These are phyloP conservation scores for Andrena camellia DNA, from an alignment of 2,888 invertebrate species.

Conservation along the genomic window DNA sequence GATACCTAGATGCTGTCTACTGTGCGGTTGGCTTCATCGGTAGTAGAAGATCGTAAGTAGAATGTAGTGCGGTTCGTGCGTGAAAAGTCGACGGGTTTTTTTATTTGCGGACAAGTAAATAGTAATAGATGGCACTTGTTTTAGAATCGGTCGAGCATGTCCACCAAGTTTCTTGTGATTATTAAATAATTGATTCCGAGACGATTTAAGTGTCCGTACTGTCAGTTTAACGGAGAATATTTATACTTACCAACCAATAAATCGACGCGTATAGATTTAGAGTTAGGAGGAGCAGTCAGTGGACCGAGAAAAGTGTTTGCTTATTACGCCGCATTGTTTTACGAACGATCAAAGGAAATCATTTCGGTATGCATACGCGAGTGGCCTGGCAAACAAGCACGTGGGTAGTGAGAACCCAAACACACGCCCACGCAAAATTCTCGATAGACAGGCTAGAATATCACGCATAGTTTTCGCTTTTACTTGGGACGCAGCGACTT, in stretches of 20 bases:
- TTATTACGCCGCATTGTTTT: too few relatives aligned
- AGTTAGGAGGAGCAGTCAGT: too few relatives aligned
- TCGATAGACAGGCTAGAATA: constrained; percentile 73
- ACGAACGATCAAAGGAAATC: neutral
- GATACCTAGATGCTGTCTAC: constrained; percentile 13
- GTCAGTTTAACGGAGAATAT: too few relatives aligned
- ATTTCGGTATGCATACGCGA: neutral
- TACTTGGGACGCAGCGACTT: constrained; percentile 37
- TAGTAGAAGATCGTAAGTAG: constrained; percentile 39
- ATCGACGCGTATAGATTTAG: too few relatives aligned
- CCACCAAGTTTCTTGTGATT: neutral
- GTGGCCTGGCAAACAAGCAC: constrained; percentile 65
- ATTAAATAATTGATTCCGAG: neutral
- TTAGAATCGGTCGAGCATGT: neutral
- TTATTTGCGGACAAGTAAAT: constrained; percentile 36
- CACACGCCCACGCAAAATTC: constrained; percentile 79
- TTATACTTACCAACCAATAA: too few relatives aligned
- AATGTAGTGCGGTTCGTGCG: neutral
- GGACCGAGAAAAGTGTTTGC: neutral
- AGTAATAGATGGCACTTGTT: constrained; percentile 45
- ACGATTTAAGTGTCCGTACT: neutral
- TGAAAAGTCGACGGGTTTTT: neutral
- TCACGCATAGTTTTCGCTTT: constrained; percentile 59
- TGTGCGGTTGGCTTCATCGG: constrained; percentile 2
- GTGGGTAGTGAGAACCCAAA: constrained; percentile 76